Percentiles rank a stretch among this genome's conserved stretches.
phyloP scores from a whole-genome alignment of 2,797 vertebrate species.

The Lindbergichthys nudifrons region DNA sequence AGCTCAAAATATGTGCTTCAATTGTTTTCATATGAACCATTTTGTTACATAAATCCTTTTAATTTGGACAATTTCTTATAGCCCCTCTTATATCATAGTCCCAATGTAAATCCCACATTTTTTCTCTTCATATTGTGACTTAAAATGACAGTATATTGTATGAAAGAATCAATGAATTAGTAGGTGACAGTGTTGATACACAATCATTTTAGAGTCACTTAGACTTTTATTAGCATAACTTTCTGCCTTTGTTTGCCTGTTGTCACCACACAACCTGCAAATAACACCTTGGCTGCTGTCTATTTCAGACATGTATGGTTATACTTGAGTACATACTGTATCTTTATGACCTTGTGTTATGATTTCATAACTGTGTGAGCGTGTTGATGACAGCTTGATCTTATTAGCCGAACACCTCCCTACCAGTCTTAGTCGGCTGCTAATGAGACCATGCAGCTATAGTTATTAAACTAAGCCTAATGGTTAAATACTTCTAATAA shows the following conservation, averaged over 20 bases:
- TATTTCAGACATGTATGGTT: conserved; percentile 25
- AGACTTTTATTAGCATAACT: background rate
- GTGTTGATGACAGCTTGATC: conserved; percentile 12
- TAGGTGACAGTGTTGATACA: conserved; percentile 15
- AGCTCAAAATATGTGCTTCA: background rate
- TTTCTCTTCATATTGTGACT: background rate
- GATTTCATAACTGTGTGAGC: conserved; percentile 24
- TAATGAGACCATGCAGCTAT: conserved; percentile 10
- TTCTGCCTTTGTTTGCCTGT: conserved; percentile 17
- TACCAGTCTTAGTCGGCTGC: conserved; percentile 27
- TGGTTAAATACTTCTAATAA: conserved; percentile 11
- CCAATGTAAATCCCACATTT: background rate
- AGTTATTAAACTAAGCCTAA: conserved; percentile 23
- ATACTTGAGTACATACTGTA: conserved; percentile 5
- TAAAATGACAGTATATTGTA: background rate
- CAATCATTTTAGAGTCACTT: background rate
- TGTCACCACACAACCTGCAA: conserved; percentile 9
- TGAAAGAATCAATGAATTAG: conserved; percentile 2
- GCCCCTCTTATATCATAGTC: background rate
- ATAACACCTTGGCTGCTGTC: conserved; percentile 17
- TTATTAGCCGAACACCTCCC: conserved; percentile 34
- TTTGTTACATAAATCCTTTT: background rate
- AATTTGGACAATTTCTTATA: background rate
- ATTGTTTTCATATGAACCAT: background rate
- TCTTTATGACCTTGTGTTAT: conserved; percentile 52